A percentile compares a stretch with the other conserved stretches of the same genome.
phyloP scores from a whole-genome alignment of 2,888 invertebrate genomes.

The Cinara cedri region DNA sequence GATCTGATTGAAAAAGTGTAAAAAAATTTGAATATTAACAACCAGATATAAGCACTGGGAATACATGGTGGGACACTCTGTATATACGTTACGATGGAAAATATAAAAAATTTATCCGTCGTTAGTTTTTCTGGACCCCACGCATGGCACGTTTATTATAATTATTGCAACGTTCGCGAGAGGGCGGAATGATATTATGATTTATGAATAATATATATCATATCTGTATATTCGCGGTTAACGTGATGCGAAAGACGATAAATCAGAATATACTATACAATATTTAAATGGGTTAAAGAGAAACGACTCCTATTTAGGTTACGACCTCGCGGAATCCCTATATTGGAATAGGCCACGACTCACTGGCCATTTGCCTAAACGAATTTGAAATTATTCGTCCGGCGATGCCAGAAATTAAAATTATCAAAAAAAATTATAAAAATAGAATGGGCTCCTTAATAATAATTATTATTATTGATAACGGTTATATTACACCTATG shows the following conservation, averaged over 20 bases:
- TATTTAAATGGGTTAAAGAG: slow-evolving; percentile 48
- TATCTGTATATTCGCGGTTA: not conserved
- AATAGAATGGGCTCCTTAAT: slow-evolving; percentile 23
- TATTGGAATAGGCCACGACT: not conserved
- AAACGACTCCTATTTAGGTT: slow-evolving; percentile 51
- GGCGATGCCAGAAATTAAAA: slow-evolving; percentile 46
- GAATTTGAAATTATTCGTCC: slow-evolving; percentile 36
- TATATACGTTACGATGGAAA: too few species aligned
- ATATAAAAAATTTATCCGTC: too few species aligned
- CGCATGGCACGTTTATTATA: too few species aligned
- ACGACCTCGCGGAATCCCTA: slow-evolving; percentile 42
- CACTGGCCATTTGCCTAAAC: slow-evolving; percentile 49
- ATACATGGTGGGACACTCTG: too few species aligned
- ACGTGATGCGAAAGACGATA: slow-evolving; percentile 3
- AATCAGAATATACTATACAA: not conserved
- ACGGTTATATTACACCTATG: too few species aligned
- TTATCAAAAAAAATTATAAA: slow-evolving; percentile 30
- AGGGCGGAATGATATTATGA: not conserved
- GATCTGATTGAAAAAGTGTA: too few species aligned
- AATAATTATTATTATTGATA: not conserved
- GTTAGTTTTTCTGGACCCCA: too few species aligned
- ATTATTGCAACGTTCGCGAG: too few species aligned
- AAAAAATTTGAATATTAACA: too few species aligned
- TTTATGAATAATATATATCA: not conserved
- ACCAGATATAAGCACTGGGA: too few species aligned